Conservation (phyloP, 2,888 invertebrate species). For the Branchipolynoe longqiensis region DNA sequence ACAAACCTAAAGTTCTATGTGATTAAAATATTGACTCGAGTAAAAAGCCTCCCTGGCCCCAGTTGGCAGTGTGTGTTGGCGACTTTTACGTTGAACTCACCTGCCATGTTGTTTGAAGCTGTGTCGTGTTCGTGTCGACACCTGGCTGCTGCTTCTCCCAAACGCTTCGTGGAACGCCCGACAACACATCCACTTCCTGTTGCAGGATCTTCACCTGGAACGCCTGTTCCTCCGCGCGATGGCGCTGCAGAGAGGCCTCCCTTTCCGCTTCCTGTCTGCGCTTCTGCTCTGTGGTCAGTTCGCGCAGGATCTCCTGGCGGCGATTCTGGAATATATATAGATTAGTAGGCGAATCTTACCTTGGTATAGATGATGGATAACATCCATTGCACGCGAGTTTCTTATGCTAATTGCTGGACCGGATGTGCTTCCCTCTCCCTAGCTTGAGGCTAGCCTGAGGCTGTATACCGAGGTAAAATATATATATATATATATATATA, state of each 20-base stretch:
- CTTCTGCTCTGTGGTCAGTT: background rate
- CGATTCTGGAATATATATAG: slow-evolving; percentile 1
- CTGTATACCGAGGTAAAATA: too few species aligned
- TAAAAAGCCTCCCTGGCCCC: too few species aligned
- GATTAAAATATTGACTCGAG: too few species aligned
- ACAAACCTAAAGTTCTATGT: too few species aligned
- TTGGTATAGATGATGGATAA: background rate
- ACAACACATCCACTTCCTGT: background rate
- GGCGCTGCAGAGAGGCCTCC: slow-evolving; percentile 1
- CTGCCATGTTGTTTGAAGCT: too few species aligned
- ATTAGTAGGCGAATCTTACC: background rate
- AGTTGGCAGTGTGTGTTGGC: too few species aligned
- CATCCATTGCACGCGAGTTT: background rate
- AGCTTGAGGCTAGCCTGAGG: too few species aligned
- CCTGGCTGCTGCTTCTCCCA: too few species aligned
- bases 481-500: too few species aligned
- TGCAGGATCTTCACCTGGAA: background rate
- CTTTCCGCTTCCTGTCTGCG: slow-evolving; percentile 32
- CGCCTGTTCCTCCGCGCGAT: background rate
- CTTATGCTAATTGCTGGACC: background rate
- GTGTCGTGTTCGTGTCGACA: too few species aligned
- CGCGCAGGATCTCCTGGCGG: slow-evolving; percentile 1
- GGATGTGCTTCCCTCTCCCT: too few species aligned
- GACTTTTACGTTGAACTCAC: too few species aligned
- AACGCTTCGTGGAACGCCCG: background rate